Evolutionary conservation across 2,113 vertebrate genomes (phyloP).

Genomic region (Stictonetta naevosa): DNA sequence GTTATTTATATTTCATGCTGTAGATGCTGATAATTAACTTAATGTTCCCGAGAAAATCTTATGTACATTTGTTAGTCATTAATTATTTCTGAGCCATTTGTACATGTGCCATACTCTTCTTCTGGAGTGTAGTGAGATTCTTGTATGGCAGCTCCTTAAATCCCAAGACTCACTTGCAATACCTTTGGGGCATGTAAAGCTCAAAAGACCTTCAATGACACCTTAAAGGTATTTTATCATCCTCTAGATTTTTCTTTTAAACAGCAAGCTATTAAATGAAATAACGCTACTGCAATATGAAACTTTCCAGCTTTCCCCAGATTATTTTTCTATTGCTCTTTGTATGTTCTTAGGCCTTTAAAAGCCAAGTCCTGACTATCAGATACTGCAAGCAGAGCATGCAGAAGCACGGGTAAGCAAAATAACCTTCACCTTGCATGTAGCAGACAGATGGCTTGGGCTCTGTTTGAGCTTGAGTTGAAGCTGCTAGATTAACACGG

Average conservation of each 20-base stretch:
- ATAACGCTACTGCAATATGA: not conserved
- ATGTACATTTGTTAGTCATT: not conserved
- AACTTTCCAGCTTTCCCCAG: not conserved
- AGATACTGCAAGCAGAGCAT: not conserved
- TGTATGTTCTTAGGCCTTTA: not conserved
- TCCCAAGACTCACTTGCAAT: not conserved
- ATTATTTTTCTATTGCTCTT: not conserved
- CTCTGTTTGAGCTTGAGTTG: conserved; percentile 1
- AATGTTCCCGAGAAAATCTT: not conserved
- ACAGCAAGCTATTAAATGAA: not conserved
- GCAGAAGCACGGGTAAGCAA: not conserved
- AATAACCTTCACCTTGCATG: conserved; percentile 1
- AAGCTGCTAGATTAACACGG: not conserved
- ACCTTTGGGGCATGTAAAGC: not conserved
- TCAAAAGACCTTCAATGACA: not conserved
- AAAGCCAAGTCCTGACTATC: not conserved
- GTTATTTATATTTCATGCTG: not conserved
- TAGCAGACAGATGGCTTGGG: conserved; percentile 2
- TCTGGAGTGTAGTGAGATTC: not conserved
- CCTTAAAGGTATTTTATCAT: not conserved
- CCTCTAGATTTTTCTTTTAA: not conserved
- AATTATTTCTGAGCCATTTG: not conserved
- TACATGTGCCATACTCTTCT: not conserved
- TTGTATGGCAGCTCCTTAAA: not conserved
- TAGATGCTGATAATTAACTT: not conserved